Evolutionary conservation across 2,113 vertebrate species (phyloP), one percentile per base, ranked within the genome.

Genomic region (Ornithorhynchus anatinus): DNA sequence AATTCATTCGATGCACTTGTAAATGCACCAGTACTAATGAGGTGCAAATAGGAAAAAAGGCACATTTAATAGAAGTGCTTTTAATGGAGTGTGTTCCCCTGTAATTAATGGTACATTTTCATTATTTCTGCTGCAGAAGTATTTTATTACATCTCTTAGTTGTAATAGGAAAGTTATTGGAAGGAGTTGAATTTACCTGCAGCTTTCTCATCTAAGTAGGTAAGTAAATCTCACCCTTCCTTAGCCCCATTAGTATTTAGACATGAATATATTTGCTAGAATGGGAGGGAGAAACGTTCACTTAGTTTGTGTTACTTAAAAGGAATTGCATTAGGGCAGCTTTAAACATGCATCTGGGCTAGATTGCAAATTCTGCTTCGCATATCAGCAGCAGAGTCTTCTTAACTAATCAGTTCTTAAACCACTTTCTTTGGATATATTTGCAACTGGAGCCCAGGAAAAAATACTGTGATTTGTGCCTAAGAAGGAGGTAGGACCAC

Each of bases 271-370:
- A 73, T 8, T 50, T 23, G 47, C 25, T 27, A 2, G 47, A 27
- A 2, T 22, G 0, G 53, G 60, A 17, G 2, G 12, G 32, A 25
- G 10, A 31, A 31, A 73, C 63, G 33, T 4, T 45, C 40, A 6
- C 7, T 61, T 23, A 54, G 3, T 52, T 9, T 42, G 1, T 57
- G 43, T 25, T 35, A 53, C 32, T 17, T 50, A 65, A 38, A 53
- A 47, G 17, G 48, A 65, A 45, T 73, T 39, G 11, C 4, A 52
- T 5, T n/a, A 1, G 8, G 0, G 16, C 1, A 0, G 19, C 42
- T 66, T 33, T 25, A 75, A 81, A 53, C 42, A 77, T 2, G 3
- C 50, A 5, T 11, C n/a, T 68, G 22, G 58, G 56, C 59, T 68
- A 2, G 35, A 38, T 12, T 20, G 0, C 53, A 58, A 50, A 27